Conservation (phyloP, 2,797 vertebrate species). For the Cottoperca gobio region DNA sequence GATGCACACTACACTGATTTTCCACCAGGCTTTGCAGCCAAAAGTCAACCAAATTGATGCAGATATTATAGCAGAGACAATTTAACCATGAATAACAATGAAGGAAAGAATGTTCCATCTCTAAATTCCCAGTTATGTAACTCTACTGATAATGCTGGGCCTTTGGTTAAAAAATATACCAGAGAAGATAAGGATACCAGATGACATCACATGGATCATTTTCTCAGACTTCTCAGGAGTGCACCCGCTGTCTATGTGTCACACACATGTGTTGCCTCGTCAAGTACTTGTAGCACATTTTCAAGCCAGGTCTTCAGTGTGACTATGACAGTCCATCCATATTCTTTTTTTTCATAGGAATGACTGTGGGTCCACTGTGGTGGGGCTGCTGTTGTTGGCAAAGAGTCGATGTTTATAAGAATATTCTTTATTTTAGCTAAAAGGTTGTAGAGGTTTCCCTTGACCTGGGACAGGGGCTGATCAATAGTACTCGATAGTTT, state of each 20-base stretch:
- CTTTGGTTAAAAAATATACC: not conserved
- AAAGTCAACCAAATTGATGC: not conserved
- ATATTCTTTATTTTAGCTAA: accelerated
- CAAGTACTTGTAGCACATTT: not conserved
- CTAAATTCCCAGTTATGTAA: not conserved
- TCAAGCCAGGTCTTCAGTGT: conserved; percentile 12
- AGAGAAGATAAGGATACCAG: not conserved
- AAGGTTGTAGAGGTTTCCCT: accelerated
- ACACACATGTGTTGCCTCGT: not conserved
- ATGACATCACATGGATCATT: not conserved
- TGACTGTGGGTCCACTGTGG: accelerated
- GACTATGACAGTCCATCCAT: conserved; percentile 38
- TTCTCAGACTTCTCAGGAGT: not conserved
- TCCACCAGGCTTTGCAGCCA: not conserved
- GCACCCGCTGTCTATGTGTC: accelerated
- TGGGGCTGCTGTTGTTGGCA: not conserved
- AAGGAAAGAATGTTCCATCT: not conserved
- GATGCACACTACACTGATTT: not conserved
- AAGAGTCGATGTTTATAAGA: accelerated
- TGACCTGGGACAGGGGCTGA: accelerated
- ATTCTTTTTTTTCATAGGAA: not conserved
- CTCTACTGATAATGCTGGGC: not conserved
- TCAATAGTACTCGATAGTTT: accelerated
- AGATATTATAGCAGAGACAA: not conserved
- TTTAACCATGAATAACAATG: not conserved